Percentiles rank a stretch among this genome's conserved stretches.
Evolutionary conservation across 2,888 invertebrate genomes (phyloP).

Genomic region (Himalopsyche tibetana): DNA sequence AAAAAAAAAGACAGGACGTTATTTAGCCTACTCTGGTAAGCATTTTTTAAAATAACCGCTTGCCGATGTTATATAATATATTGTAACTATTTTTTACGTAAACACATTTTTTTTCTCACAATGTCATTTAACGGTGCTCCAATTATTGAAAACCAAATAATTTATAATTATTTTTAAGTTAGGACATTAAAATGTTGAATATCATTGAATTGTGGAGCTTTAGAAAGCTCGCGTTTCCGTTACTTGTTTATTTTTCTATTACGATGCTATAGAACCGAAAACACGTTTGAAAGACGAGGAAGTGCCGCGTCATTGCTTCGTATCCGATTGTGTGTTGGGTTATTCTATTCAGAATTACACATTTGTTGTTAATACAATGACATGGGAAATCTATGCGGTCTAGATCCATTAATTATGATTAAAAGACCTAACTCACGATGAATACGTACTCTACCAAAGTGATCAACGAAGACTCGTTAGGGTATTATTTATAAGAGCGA

Average conservation of each 20-base stretch:
- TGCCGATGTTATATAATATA: no score
- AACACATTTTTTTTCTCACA: no score
- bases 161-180: no score
- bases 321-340: background rate
- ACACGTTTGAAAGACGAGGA: background rate
- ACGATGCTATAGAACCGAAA: background rate
- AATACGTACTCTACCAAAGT: no score
- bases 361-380: background rate
- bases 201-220: background rate
- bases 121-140: no score
- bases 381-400: background rate
- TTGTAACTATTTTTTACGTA: no score
- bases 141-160: no score
- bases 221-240: background rate
- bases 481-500: no score
- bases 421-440: background rate
- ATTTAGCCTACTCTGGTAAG: no score
- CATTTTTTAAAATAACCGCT: no score
- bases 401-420: background rate
- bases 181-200: background rate
- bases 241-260: background rate
- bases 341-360: background rate
- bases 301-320: background rate
- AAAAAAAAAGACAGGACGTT: no score
- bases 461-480: no score